A percentile compares a stretch with the other conserved stretches of the same genome.
Evolutionary conservation across 2,888 invertebrate species (phyloP).

Genomic region (Eucriotettix oculatus): DNA sequence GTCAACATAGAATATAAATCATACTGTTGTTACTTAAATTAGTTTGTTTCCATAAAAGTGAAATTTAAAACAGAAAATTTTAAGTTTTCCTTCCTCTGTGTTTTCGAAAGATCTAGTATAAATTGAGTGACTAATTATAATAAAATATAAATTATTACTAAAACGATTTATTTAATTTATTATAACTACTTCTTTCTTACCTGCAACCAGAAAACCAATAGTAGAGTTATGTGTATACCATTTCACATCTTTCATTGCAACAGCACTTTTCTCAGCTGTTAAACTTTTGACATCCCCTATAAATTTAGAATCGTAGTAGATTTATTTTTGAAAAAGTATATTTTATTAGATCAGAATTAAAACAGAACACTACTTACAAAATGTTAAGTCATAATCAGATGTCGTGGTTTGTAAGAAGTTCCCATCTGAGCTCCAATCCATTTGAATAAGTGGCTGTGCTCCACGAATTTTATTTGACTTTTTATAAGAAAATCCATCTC

Average conservation of each 20-base stretch:
- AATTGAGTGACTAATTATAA: background rate
- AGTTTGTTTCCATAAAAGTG: too few relatives aligned
- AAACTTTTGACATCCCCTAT: conserved; percentile 79
- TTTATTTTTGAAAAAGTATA: too few relatives aligned
- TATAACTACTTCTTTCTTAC: conserved; percentile 28
- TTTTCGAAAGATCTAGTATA: too few relatives aligned
- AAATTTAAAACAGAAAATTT: too few relatives aligned
- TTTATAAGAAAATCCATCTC: conserved; percentile 80
- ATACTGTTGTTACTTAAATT: too few relatives aligned
- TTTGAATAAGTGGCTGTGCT: conserved; percentile 64
- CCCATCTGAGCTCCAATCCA: conserved; percentile 86
- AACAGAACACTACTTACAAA: conserved; percentile 44
- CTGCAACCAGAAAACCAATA: conserved; percentile 73
- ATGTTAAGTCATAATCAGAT: conserved; percentile 73
- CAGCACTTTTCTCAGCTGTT: conserved; percentile 71
- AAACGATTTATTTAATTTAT: background rate
- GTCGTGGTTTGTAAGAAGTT: conserved; percentile 77
- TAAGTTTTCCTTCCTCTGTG: too few relatives aligned
- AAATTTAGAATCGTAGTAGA: conserved; percentile 11
- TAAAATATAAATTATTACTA: background rate
- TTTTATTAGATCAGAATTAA: too few relatives aligned
- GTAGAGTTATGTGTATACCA: conserved; percentile 80
- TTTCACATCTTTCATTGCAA: conserved; percentile 80
- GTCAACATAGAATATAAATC: too few relatives aligned
- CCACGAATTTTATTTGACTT: conserved; percentile 79